phyloP scores from a whole-genome alignment of 2,888 invertebrate species.

The Erebia epiphron region DNA sequence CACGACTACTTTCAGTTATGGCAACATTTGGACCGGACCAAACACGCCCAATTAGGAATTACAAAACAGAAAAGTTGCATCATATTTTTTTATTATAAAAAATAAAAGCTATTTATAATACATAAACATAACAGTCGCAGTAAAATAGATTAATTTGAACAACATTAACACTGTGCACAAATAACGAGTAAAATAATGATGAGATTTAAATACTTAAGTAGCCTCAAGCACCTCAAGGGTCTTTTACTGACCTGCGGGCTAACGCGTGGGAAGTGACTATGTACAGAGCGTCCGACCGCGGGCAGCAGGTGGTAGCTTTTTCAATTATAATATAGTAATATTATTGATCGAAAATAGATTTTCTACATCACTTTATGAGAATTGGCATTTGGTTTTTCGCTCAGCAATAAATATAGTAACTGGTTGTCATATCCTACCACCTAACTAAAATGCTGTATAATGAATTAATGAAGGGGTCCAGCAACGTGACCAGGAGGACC shows the following conservation, averaged over 20 bases:
- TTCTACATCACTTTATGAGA: conserved; percentile 13
- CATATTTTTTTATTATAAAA: conserved; percentile 75
- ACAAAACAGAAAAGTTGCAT: conserved; percentile 66
- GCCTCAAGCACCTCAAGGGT: conserved; percentile 48
- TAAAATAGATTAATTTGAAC: conserved; percentile 69
- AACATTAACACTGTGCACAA: conserved; percentile 79
- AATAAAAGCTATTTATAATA: conserved; percentile 76
- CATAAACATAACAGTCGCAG: conserved; percentile 79
- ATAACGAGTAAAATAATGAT: conserved; percentile 77
- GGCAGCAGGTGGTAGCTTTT: conserved; percentile 47
- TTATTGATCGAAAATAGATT: conserved; percentile 18
- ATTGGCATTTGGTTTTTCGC: conserved; percentile 45
- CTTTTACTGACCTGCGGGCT: conserved; percentile 49
- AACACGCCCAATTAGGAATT: conserved; percentile 36
- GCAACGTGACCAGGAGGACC: conserved; percentile 79
- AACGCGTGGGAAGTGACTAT: conserved; percentile 66
- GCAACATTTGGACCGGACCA: conserved; percentile 54
- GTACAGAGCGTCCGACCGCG: conserved; percentile 64
- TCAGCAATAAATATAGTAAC: conserved; percentile 61
- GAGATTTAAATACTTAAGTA: conserved; percentile 50
- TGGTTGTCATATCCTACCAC: conserved; percentile 59
- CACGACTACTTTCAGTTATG: conserved; percentile 75
- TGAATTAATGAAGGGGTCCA: conserved; percentile 73
- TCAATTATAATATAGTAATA: conserved; percentile 2
- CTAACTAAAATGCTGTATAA: conserved; percentile 41